Percentiles rank a stretch among this genome's conserved stretches.
These are phyloP conservation scores for Biston betularia DNA, from an alignment of 2,888 invertebrate genomes.

Conservation along the genomic window DNA sequence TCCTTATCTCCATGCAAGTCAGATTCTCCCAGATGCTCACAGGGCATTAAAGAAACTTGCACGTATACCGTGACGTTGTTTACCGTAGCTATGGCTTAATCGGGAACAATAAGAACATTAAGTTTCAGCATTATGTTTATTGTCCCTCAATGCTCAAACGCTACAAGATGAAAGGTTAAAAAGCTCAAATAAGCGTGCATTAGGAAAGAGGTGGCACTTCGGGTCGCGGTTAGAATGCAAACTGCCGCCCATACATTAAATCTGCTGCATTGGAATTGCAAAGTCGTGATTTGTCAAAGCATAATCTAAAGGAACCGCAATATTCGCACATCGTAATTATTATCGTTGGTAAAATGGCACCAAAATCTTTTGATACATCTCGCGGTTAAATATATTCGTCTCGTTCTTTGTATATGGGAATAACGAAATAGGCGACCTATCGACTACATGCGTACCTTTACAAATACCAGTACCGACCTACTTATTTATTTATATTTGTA, in stretches of 20 bases:
- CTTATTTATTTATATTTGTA: no score
- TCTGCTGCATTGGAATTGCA: constrained; percentile 85
- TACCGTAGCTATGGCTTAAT: constrained; percentile 56
- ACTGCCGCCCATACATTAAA: constrained; percentile 86
- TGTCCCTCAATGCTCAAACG: constrained; percentile 81
- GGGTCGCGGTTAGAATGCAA: constrained; percentile 86
- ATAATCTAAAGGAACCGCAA: constrained; percentile 84
- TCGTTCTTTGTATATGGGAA: constrained; percentile 27
- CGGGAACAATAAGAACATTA: constrained; percentile 71
- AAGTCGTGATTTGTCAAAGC: constrained; percentile 87
- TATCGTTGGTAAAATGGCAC: constrained; percentile 83
- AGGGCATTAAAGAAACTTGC: constrained; percentile 22
- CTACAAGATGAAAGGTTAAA: constrained; percentile 85
- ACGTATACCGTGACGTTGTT: constrained; percentile 34
- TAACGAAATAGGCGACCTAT: constrained; percentile 26
- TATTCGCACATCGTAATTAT: constrained; percentile 87
- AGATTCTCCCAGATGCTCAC: neutral
- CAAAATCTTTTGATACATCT: constrained; percentile 65
- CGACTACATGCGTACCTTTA: neutral
- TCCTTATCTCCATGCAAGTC: neutral
- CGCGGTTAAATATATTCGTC: constrained; percentile 42
- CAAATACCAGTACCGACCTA: no score
- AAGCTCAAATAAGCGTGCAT: constrained; percentile 86
- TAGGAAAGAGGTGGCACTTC: constrained; percentile 85
- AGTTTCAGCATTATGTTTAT: constrained; percentile 78